These are phyloP conservation scores for Brachypalpus laphriformis DNA, from an alignment of 2,888 invertebrate genomes.

Conservation along the genomic window DNA sequence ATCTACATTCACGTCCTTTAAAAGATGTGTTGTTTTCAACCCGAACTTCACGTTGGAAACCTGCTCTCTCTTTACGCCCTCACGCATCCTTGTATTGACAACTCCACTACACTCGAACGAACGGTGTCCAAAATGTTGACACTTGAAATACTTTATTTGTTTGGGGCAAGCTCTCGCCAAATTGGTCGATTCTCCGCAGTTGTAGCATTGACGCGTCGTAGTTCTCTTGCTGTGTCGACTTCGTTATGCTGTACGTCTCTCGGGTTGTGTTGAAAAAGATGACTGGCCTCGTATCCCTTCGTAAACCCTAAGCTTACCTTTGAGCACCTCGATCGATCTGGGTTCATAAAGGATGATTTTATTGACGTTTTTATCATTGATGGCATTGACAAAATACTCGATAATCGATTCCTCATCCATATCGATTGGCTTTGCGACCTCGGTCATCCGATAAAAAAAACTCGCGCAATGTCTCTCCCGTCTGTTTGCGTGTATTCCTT, in stretches of 20 bases:
- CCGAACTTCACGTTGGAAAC: conserved; percentile 4
- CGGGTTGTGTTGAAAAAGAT: neutral
- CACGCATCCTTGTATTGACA: neutral
- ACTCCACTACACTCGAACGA: neutral
- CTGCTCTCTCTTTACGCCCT: neutral
- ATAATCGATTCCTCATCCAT: too few relatives aligned
- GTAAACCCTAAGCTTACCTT: neutral
- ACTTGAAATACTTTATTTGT: neutral
- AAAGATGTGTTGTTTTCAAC: neutral
- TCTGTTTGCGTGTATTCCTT: neutral
- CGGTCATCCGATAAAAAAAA: too few relatives aligned
- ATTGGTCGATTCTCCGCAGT: too few relatives aligned
- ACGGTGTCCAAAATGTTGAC: conserved; percentile 1
- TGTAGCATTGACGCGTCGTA: too few relatives aligned
- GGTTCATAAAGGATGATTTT: too few relatives aligned
- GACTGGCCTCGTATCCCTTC: conserved; percentile 5
- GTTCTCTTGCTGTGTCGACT: too few relatives aligned
- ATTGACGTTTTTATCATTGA: too few relatives aligned
- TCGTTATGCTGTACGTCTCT: too few relatives aligned
- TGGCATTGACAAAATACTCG: too few relatives aligned
- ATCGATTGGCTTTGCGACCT: too few relatives aligned
- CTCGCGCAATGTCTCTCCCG: neutral
- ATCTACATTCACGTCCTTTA: conserved; percentile 11
- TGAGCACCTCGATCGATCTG: too few relatives aligned
- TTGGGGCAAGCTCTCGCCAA: too few relatives aligned